A percentile compares a stretch with the other conserved stretches of the same genome.
phyloP scores from a whole-genome alignment of 2,113 vertebrate genomes.

The Hypocryptadius cinnamomeus region DNA sequence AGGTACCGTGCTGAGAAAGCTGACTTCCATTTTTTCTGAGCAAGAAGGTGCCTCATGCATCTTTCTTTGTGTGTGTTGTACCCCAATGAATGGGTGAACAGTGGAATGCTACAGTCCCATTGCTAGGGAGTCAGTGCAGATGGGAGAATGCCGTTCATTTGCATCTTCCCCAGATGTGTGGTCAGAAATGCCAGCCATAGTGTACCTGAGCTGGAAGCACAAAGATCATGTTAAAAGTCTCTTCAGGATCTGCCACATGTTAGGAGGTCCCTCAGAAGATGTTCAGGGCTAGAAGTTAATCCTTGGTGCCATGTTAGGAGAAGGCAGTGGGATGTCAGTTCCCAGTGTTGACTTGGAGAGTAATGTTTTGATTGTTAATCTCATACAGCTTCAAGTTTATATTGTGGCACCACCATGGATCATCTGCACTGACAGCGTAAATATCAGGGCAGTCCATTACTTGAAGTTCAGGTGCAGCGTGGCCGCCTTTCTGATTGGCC shows the following conservation, averaged over 20 bases:
- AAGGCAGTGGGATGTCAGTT: background rate
- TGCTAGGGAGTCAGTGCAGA: background rate
- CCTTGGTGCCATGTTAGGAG: background rate
- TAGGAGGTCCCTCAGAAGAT: background rate
- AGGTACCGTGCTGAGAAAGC: background rate
- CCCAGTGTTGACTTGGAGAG: background rate
- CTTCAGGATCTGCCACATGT: background rate
- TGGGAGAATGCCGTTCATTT: background rate
- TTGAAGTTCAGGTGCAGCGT: rapidly evolving
- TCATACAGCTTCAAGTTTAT: background rate
- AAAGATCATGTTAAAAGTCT: background rate
- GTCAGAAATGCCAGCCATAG: background rate
- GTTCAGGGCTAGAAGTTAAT: background rate
- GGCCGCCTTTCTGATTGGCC: background rate
- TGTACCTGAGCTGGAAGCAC: background rate
- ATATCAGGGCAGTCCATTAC: background rate
- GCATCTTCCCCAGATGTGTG: background rate
- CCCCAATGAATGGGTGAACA: background rate
- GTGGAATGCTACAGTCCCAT: no score
- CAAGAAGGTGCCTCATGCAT: background rate
- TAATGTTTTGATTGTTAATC: background rate
- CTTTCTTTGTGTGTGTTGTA: background rate
- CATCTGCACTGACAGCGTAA: background rate
- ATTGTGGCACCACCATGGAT: background rate
- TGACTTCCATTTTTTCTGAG: background rate